Percentiles rank a stretch among this genome's conserved stretches.
These are phyloP conservation scores for Mus spretus DNA, from an alignment of 2,797 vertebrate genomes.

Conservation along the genomic window DNA sequence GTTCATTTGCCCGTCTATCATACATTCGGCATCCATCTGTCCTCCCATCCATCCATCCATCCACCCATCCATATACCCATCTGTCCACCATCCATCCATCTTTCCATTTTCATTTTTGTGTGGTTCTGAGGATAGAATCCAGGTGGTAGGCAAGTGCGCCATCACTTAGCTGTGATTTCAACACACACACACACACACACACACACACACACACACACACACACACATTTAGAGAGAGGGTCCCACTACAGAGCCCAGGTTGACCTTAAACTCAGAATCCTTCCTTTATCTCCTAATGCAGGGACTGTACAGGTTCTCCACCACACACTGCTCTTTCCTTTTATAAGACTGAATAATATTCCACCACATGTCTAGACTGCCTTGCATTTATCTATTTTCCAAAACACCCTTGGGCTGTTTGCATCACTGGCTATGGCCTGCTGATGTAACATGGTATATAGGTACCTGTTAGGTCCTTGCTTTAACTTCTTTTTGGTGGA, in stretches of 20 bases:
- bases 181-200: neutral
- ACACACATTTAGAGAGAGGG: neutral
- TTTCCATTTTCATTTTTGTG: neutral
- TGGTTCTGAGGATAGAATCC: neutral
- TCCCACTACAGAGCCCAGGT: neutral
- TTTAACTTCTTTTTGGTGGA: neutral
- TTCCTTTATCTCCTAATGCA: neutral
- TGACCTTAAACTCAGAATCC: neutral
- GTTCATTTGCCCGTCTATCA: too few species aligned
- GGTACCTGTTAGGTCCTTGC: fast-evolving
- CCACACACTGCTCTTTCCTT: neutral
- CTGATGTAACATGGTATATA: neutral
- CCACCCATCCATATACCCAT: neutral
- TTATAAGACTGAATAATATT: neutral
- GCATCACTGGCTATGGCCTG: too few species aligned
- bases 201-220: neutral
- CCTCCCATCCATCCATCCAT: neutral
- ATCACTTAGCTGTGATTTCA: neutral
- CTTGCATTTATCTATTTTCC: fast-evolving
- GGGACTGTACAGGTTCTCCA: fast-evolving
- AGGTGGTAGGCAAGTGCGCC: neutral
- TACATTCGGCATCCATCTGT: too few species aligned
- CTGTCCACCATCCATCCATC: neutral
- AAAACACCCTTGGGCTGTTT: neutral
- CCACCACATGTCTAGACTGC: fast-evolving